Evolutionary conservation across 2,113 vertebrate genomes (phyloP).

Genomic region (Bubo scandiacus): DNA sequence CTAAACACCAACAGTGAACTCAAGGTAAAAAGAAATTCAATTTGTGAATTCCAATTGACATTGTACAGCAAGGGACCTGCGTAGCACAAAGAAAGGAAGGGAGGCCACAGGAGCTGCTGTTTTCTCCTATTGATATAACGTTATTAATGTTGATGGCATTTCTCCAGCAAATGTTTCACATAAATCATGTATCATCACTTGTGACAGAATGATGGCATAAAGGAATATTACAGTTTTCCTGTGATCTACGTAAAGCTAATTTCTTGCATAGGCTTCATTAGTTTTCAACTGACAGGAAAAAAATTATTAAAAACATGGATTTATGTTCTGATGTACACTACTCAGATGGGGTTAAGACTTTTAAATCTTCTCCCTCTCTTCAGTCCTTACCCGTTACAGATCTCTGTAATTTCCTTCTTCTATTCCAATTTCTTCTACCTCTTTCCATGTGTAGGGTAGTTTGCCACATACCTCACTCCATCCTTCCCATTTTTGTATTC

Average conservation of each 20-base stretch:
- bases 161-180: conserved; percentile 11
- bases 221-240: not conserved
- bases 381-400: not conserved
- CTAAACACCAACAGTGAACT: not conserved
- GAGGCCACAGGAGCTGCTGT: not conserved
- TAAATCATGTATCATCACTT: conserved; percentile 17
- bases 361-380: not conserved
- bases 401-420: not conserved
- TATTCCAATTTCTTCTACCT: not conserved
- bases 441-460: not conserved
- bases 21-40: not conserved
- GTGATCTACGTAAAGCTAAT: not conserved
- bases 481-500: not conserved
- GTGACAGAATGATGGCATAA: not conserved
- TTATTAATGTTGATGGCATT: conserved; percentile 15
- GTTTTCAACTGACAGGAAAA: not conserved
- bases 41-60: not conserved
- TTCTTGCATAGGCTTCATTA: not conserved
- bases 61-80: not conserved
- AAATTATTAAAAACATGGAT: not conserved
- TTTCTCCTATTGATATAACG: not conserved
- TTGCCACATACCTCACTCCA: not conserved
- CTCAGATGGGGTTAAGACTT: not conserved
- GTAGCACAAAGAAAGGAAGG: not conserved
- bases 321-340: not conserved